Conservation (phyloP, 2,113 vertebrate species). For the Pavo muticus region DNA sequence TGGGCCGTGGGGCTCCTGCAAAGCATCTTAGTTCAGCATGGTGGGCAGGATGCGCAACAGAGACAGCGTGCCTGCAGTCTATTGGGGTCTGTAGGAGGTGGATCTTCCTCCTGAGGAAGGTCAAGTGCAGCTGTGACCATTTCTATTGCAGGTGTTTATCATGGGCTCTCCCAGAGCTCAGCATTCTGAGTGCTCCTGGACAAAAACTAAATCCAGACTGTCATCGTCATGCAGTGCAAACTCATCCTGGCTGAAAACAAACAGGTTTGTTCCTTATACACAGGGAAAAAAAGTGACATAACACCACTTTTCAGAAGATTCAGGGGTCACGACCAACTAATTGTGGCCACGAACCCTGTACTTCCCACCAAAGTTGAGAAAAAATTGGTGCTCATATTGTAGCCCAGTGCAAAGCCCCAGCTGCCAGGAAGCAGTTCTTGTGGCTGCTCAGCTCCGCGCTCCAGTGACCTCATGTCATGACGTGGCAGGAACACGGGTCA, state of each 20-base stretch:
- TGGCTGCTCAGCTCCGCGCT: not conserved
- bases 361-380: not conserved
- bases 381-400: not conserved
- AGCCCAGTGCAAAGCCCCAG: not conserved
- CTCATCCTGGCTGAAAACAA: not conserved
- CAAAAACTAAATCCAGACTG: not conserved
- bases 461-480: not conserved
- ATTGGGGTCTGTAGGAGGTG: not conserved
- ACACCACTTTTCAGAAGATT: not conserved
- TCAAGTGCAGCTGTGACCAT: not conserved
- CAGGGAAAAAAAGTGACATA: accelerated
- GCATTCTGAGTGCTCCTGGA: accelerated
- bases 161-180: not conserved
- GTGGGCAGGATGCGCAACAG: not conserved
- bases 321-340: not conserved
- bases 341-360: not conserved
- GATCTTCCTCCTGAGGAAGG: not conserved
- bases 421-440: not conserved
- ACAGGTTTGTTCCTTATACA: not conserved
- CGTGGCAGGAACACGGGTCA: no score
- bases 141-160: not conserved
- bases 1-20: not conserved
- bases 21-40: not conserved
- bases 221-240: not conserved
- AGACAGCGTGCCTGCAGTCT: not conserved